Base-by-base conservation (phyloP, 2,888 invertebrate species). In the Pheosia gnoma region DNA sequence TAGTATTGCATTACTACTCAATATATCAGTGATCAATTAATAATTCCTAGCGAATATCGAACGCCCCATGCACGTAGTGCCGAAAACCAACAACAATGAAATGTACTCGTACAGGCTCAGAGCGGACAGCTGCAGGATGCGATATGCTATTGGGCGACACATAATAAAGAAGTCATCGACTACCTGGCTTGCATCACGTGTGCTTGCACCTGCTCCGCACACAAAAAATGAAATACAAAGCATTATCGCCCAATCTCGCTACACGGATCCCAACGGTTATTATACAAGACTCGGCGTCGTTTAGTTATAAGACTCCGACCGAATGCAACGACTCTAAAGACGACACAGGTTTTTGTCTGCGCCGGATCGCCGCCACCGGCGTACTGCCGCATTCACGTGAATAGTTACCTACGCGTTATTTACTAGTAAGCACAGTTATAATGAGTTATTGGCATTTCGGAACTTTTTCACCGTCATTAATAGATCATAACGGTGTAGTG, bases 401-500 rank as follows among this genome's bases (percentile, higher is more conserved):
- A 70, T 76, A n/a, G n/a, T n/a, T n/a, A 74, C 8, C 69, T 63
- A 60, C 61, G 64, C 68, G 58, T 67, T 70, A 68, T 72, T 70
- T 66, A 67, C 63, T 73, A 68, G 62, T 73, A 53, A 55, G 61
- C 74, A 70, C 78, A 78, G 81, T 80, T 85, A 84, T 82, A 78
- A 83, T 86, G 83, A 83, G 82, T 79, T 78, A 78, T 81, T 80
- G 78, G 79, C 79, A 78, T 80, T 81, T 81, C 71, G 59, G 70
- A 68, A 70, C 66, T 63, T 69, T 74, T 74, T 76, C 61, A 69
- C 64, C 65, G 75, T 66, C 78, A 76, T 75, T 72, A 82, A 79
- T 79, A 81, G 79, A 76, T 77, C 68, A 77, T 73, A 69, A 67
- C 65, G 62, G 65, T 57, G 57, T 73, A 70, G 68, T 39, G 38